Evolutionary conservation across 2,113 vertebrate genomes (phyloP), one percentile per base, ranked within the genome.

Genomic region (Ancistrus triradiatus): DNA sequence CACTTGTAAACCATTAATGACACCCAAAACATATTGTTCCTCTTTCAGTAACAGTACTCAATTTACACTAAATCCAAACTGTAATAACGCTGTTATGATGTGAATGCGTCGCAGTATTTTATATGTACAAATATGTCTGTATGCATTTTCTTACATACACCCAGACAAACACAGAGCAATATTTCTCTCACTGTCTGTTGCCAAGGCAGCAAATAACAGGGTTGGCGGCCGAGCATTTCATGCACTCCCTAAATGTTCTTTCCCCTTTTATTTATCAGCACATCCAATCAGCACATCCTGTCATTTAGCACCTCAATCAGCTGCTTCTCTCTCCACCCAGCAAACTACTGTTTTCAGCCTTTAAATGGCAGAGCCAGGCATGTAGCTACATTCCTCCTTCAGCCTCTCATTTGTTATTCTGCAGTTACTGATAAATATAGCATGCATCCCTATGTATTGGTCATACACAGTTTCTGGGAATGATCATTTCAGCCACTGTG

Each of bases 181-280:
- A 76, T 78, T 73, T 70, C 59, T 66, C 49, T 74, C 70, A 72
- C 78, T 68, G 76, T 85, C 79, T 81, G 86, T 86, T 85, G 76
- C 83, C 85, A 80, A 80, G 83, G 84, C 74, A 85, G 81, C 83
- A 87, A 87, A 87, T 87, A 77, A 83, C 73, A 83, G 80, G 77
- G 65, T 85, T 78, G 76, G 74, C 71, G 76, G 65, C 25, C 48
- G 75, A 80, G 73, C 77, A 64, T 83, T 77, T 80, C 73, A 79
- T 75, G 74, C 78, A 74, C 42, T 82, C 79, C 68, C 72, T 70
- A 79, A 83, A 85, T 80, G 78, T 78, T 75, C 74, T 75, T 53
- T 74, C 75, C 73, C 71, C 75, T 72, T 56, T 69, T 72, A 80
- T 84, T 70, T n/a, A n/a, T n/a, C n/a, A n/a, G n/a, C n/a, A 78